Percentiles rank a stretch among this genome's conserved stretches.
Conservation (phyloP, 1,140 invertebrate genomes). For the Aethina tumida region DNA sequence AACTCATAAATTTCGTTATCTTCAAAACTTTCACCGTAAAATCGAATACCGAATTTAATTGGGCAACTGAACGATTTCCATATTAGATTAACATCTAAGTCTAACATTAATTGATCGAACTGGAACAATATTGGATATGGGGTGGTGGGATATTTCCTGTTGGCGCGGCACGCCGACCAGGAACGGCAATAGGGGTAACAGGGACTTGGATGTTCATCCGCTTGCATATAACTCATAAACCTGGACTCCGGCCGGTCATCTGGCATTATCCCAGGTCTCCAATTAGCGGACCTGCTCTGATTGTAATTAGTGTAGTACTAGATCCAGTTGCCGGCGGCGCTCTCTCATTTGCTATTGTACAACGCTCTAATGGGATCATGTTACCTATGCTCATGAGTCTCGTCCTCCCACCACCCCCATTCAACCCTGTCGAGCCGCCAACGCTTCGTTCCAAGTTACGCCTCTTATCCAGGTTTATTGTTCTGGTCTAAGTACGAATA, state of each 20-base stretch:
- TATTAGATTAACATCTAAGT: conserved; percentile 3
- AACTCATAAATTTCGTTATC: no score
- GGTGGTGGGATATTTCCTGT: background rate
- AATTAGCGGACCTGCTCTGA: conserved; percentile 15
- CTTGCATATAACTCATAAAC: conserved; percentile 8
- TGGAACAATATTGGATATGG: background rate
- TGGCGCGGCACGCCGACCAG: background rate
- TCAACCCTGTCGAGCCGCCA: no score
- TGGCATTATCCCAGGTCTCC: conserved; percentile 12
- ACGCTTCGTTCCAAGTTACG: no score
- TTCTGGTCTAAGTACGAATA: no score
- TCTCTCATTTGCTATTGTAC: conserved; percentile 11
- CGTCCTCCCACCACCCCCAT: no score
- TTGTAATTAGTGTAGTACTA: conserved; percentile 16
- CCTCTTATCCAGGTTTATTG: no score
- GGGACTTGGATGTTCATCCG: background rate
- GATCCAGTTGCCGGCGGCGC: conserved; percentile 9
- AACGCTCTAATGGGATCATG: conserved; percentile 13
- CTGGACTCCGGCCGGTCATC: conserved; percentile 4
- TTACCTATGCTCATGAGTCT: conserved; percentile 13
- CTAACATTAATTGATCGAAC: background rate
- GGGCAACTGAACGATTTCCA: conserved; percentile 2
- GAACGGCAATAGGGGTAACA: no score
- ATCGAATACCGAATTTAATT: no score
- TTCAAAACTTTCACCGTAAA: no score